These are phyloP conservation scores for Pluvianellus socialis DNA, from an alignment of 2,113 vertebrate genomes.

Conservation along the genomic window DNA sequence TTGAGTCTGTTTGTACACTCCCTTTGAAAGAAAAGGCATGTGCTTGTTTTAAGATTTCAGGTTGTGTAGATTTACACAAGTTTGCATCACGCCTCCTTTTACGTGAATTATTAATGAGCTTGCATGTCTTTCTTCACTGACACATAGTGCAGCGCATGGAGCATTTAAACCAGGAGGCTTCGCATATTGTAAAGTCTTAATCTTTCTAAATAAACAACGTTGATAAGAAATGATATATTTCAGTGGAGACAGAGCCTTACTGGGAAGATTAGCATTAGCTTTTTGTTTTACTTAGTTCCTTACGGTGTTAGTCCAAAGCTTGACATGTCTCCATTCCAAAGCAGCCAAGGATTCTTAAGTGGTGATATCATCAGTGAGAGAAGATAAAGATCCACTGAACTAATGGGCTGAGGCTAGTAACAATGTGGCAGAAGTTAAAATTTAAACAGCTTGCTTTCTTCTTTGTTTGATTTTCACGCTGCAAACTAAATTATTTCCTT, in stretches of 20 bases:
- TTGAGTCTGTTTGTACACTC: background rate
- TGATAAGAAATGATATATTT: conserved; percentile 39
- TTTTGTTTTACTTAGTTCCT: conserved; percentile 12
- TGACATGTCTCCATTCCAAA: conserved; percentile 44
- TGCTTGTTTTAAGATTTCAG: background rate
- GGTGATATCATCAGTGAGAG: conserved; percentile 55
- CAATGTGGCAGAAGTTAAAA: conserved; percentile 57
- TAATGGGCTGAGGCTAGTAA: conserved; percentile 33
- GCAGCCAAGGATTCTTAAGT: conserved; percentile 37
- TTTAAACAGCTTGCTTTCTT: conserved; percentile 44
- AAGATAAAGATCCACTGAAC: conserved; percentile 56
- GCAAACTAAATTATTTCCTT: conserved; percentile 21
- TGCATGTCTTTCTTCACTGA: background rate
- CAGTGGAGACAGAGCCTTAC: background rate
- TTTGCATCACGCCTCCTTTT: background rate
- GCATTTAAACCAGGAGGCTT: background rate
- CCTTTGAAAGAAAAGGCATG: background rate
- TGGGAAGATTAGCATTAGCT: background rate
- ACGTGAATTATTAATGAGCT: background rate
- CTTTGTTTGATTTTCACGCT: conserved; percentile 59
- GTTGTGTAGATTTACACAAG: background rate
- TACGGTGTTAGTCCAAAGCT: background rate
- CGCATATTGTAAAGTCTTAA: background rate
- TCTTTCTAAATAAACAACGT: conserved; percentile 8
- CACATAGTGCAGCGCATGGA: background rate